Base-by-base conservation (phyloP, 2,888 invertebrate genomes). In the Cacoxenus indagator region DNA sequence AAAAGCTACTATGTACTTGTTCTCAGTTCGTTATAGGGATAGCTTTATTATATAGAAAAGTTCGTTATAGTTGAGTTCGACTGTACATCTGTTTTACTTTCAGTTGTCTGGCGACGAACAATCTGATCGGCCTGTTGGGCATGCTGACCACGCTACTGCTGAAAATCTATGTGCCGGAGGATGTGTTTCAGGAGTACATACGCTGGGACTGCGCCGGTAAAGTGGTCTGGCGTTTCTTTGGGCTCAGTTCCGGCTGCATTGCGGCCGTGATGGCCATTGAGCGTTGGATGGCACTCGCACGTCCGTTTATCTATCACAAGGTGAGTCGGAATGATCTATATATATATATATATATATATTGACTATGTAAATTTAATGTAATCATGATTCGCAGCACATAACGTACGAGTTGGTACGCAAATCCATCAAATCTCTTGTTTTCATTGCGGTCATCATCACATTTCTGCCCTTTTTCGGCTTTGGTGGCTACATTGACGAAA, bases 191-290 rank as follows among this genome's bases (percentile, higher is more conserved):
- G 37, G 73, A 78, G n/a, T 83, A 85, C 46, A 75, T 79, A 46
- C 78, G 74, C 75, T 85, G 73, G 84, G 88, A 83, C 84, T 90
- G 88, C 70, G 74, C 83, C 55, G 83, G 83, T 1, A 82, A 93
- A 75, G 94, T 96, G 5, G 89, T 94, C 66, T 92, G 95, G 89
- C 90, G 96, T 70, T 92, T 93, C 76, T 96, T 96, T 88, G 96
- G 96, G 62, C 90, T 96, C 70, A 95, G 95, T 82, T 95, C 95
- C 76, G 96, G 95, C 54, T 94, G 95, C 88, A 95, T 96, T 78
- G 95, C 96, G 24, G 92, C 95, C 83, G 93, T 95, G 68, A 96
- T 96, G 96, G 95, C 96, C 11, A 91, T 93, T 43, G 96, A 96
- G 88, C 90, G 96, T 75, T 96, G 94, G 92, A 90, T 96, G 83